Conservation (phyloP, 2,113 vertebrate species). For the Sapajus apella region DNA sequence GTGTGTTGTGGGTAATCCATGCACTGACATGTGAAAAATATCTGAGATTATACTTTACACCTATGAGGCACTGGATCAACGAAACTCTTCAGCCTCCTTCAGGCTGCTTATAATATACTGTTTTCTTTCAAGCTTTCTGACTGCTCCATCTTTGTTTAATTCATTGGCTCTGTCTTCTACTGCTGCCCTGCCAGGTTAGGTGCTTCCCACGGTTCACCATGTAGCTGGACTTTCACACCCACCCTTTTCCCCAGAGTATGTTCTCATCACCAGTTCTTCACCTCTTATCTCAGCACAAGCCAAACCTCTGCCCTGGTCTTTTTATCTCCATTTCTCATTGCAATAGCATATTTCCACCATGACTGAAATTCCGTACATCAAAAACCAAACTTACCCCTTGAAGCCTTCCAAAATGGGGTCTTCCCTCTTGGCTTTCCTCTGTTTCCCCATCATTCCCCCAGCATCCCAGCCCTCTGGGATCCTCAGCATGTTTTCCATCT, state of each 20-base stretch:
- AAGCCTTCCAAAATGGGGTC: neutral
- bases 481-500: neutral
- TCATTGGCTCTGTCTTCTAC: neutral
- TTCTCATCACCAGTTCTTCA: neutral
- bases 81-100: neutral
- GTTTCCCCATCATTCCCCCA: neutral
- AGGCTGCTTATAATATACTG: too few relatives aligned
- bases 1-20: neutral
- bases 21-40: neutral
- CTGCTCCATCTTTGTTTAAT: neutral
- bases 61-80: neutral
- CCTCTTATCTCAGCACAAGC: neutral
- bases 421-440: neutral
- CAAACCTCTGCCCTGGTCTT: neutral
- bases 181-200: neutral
- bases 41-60: neutral
- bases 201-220: neutral
- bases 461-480: too few relatives aligned
- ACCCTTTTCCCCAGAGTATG: neutral
- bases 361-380: neutral
- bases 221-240: neutral
- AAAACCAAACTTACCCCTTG: neutral
- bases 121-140: neutral
- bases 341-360: neutral
- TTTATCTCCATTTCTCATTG: neutral